These are phyloP conservation scores for Cylloceria caligata DNA, from an alignment of 2,888 invertebrate genomes.

Conservation along the genomic window DNA sequence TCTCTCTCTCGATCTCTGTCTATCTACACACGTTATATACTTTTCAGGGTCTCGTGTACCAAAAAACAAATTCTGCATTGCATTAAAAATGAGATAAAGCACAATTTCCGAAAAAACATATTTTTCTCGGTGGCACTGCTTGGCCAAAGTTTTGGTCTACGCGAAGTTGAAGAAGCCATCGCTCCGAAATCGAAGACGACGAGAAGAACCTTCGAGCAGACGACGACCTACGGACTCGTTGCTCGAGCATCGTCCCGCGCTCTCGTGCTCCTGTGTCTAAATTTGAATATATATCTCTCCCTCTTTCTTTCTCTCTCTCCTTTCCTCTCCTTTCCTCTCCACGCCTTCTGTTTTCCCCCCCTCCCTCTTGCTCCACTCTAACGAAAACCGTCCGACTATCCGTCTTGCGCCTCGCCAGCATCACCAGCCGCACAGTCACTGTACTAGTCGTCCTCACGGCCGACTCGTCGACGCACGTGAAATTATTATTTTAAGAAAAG, in stretches of 20 bases:
- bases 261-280: constrained; percentile 49
- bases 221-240: constrained; percentile 28
- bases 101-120: no score
- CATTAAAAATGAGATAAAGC: neutral
- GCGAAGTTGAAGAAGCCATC: neutral
- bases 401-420: constrained; percentile 35
- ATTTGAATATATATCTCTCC: constrained; percentile 43
- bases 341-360: constrained; percentile 1
- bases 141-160: no score
- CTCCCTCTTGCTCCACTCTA: neutral
- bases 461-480: constrained; percentile 67
- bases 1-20: no score
- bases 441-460: constrained; percentile 59
- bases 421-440: constrained; percentile 23
- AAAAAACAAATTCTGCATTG: neutral
- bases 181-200: neutral
- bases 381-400: constrained; percentile 28
- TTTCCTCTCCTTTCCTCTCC: constrained; percentile 5
- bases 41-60: neutral
- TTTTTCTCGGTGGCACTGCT: neutral
- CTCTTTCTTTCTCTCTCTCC: constrained; percentile 28
- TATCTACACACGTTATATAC: no score
- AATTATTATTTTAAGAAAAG: constrained; percentile 63
- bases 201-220: neutral
- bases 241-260: constrained; percentile 35